phyloP scores from a whole-genome alignment of 2,888 invertebrate species.

The Amphipoea oculea region DNA sequence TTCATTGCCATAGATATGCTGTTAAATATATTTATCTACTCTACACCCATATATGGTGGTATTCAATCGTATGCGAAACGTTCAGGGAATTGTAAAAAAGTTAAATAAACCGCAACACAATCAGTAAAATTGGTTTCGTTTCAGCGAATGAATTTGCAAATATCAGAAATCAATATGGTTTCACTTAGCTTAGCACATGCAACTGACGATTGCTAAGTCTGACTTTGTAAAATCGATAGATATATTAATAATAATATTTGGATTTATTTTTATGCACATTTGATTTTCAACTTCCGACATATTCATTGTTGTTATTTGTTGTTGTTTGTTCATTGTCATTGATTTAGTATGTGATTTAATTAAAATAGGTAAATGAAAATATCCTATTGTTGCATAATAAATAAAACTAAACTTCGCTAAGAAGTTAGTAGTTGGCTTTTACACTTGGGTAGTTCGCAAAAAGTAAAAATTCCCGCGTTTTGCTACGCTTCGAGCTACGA shows the following conservation, averaged over 20 bases:
- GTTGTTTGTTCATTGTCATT: too few relatives aligned
- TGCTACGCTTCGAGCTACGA: constrained; percentile 18
- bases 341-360: background rate
- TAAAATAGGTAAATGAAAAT: background rate
- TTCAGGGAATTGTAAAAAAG: constrained; percentile 30
- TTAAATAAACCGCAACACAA: constrained; percentile 52
- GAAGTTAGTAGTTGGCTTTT: background rate
- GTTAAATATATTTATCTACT: constrained; percentile 32
- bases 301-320: too few relatives aligned
- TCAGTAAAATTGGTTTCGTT: constrained; percentile 49
- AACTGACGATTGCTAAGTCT: constrained; percentile 8
- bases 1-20: constrained; percentile 14
- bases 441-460: constrained; percentile 14
- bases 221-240: background rate
- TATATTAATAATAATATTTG: background rate
- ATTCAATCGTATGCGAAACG: constrained; percentile 20
- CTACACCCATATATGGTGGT: background rate
- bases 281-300: background rate
- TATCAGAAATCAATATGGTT: constrained; percentile 34
- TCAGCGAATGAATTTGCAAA: constrained; percentile 32
- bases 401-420: background rate
- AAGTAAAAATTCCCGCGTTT: constrained; percentile 1
- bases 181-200: constrained; percentile 24
- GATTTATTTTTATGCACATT: background rate
- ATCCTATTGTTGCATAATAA: background rate